Conservation (phyloP, 1,140 invertebrate genomes). For the Drosophila nannoptera region DNA sequence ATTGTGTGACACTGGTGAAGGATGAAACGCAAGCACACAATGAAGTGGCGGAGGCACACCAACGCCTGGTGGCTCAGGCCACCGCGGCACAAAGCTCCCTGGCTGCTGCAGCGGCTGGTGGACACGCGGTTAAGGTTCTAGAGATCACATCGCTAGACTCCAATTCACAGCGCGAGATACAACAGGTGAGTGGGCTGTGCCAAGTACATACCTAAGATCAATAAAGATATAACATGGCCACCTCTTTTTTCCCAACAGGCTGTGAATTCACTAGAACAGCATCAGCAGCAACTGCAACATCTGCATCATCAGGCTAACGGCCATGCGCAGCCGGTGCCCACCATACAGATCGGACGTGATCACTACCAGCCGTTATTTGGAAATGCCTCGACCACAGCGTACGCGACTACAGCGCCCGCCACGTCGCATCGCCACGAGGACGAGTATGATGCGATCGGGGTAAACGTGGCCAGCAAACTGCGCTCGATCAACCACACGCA, state of each 20-base stretch:
- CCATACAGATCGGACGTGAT: conserved; percentile 73
- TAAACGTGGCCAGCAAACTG: conserved; percentile 79
- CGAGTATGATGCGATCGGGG: conserved; percentile 78
- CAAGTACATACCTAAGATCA: too few relatives aligned
- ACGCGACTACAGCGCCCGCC: conserved; percentile 57
- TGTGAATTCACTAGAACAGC: conserved; percentile 73
- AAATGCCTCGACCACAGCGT: conserved; percentile 51
- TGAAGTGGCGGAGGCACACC: conserved; percentile 57
- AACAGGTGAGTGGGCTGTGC: conserved; percentile 53
- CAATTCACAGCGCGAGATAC: conserved; percentile 76
- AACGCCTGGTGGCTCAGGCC: conserved; percentile 62
- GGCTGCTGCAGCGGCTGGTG: conserved; percentile 47
- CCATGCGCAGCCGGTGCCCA: conserved; percentile 65
- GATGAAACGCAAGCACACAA: conserved; percentile 59
- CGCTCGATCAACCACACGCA: conserved; percentile 78
- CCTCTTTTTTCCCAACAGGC: conserved; percentile 38
- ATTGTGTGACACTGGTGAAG: conserved; percentile 67
- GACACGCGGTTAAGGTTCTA: conserved; percentile 69
- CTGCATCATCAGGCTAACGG: conserved; percentile 69
- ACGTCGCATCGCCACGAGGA: conserved; percentile 62
- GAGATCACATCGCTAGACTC: conserved; percentile 75
- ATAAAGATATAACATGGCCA: too few relatives aligned
- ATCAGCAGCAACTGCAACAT: conserved; percentile 72
- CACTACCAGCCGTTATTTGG: conserved; percentile 72
- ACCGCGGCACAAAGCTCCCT: conserved; percentile 50